Conservation (phyloP, 2,797 vertebrate species). For the Anolis apletophallus region DNA sequence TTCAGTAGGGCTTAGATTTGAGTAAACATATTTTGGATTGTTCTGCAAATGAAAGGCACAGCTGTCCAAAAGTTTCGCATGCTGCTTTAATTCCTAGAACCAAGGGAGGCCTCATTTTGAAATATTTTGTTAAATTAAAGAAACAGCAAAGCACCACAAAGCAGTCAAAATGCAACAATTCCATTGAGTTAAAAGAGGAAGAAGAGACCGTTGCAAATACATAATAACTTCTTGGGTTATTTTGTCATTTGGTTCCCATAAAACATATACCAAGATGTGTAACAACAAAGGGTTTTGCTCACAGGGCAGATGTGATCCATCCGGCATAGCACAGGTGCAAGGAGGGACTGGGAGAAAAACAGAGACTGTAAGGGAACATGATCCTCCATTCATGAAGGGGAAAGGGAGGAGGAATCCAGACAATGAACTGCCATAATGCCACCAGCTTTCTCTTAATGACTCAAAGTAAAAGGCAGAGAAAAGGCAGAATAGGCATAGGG, state of each 20-base stretch:
- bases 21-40: neutral
- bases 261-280: conserved; percentile 9
- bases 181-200: neutral
- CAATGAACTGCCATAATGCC: neutral
- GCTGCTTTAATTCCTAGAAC: conserved; percentile 10
- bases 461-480: neutral
- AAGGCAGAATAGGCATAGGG: neutral
- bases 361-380: conserved; percentile 16
- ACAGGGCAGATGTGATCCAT: conserved; percentile 36
- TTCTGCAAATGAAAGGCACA: conserved; percentile 9
- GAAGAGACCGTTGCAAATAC: neutral
- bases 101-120: neutral
- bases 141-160: neutral
- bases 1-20: neutral
- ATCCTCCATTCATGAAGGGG: conserved; percentile 16
- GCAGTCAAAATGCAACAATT: neutral
- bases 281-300: conserved; percentile 29
- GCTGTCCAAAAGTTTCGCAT: neutral
- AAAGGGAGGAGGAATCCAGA: neutral
- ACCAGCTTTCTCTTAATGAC: neutral
- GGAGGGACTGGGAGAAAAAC: conserved; percentile 26
- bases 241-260: conserved; percentile 2
- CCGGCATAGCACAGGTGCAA: conserved; percentile 26
- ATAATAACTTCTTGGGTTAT: neutral
- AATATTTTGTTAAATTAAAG: conserved; percentile 21